These are phyloP conservation scores for Ectemnius continuus DNA, from an alignment of 2,888 invertebrate genomes.

Conservation along the genomic window DNA sequence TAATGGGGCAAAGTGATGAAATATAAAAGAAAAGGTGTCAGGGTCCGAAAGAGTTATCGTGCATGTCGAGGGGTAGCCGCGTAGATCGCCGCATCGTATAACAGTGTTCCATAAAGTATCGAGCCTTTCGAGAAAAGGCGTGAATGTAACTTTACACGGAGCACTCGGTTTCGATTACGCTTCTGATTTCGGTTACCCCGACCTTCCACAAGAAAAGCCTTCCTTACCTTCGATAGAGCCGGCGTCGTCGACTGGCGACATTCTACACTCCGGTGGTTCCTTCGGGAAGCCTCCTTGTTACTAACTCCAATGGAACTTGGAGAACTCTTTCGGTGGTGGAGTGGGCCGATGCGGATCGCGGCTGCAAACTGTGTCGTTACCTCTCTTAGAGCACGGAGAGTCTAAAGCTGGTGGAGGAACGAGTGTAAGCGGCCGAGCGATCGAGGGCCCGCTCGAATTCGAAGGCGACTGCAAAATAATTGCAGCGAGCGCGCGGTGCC, in stretches of 20 bases:
- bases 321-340: too few relatives aligned
- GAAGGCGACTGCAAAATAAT: constrained; percentile 57
- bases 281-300: neutral
- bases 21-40: too few relatives aligned
- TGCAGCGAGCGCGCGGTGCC: constrained; percentile 53
- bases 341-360: too few relatives aligned
- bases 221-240: constrained; percentile 28
- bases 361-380: too few relatives aligned
- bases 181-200: neutral
- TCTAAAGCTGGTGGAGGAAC: constrained; percentile 9
- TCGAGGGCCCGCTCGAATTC: constrained; percentile 30
- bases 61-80: too few relatives aligned
- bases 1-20: too few relatives aligned
- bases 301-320: too few relatives aligned
- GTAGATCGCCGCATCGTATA: neutral
- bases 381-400: neutral
- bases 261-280: neutral
- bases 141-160: constrained; percentile 4
- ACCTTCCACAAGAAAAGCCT: neutral
- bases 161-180: constrained; percentile 2
- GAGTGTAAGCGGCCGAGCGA: constrained; percentile 4
- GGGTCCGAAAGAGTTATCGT: too few relatives aligned
- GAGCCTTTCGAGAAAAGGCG: neutral
- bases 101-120: neutral
- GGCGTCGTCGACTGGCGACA: neutral